Conservation (phyloP, 2,888 invertebrate species). For the Strigamia maritima region DNA sequence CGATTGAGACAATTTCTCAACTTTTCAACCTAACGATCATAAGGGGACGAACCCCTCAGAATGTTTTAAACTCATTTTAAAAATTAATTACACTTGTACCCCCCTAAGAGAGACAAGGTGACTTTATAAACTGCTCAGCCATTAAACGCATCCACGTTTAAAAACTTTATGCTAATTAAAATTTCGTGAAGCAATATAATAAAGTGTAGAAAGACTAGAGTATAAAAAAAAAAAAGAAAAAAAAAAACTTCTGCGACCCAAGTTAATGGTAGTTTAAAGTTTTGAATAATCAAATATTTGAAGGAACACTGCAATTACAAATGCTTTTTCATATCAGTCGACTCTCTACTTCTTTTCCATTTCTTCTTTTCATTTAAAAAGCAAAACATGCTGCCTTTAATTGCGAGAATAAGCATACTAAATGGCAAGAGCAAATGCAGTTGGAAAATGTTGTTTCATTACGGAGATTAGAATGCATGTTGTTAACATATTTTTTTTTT, state of each 20-base stretch:
- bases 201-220: neutral
- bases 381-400: neutral
- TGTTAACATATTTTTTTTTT: neutral
- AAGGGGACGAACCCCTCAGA: no score
- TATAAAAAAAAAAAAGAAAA: neutral
- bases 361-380: neutral
- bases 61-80: neutral
- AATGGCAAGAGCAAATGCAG: neutral
- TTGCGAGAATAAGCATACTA: neutral
- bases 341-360: neutral
- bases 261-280: neutral
- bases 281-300: neutral
- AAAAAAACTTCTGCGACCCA: neutral
- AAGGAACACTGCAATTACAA: neutral
- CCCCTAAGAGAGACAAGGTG: neutral
- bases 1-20: no score
- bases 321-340: neutral
- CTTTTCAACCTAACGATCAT: no score
- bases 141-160: neutral
- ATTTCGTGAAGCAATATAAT: neutral
- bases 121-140: slow-evolving; percentile 1
- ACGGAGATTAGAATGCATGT: neutral
- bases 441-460: neutral
- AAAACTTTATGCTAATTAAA: slow-evolving; percentile 3
- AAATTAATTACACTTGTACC: neutral